Evolutionary conservation across 2,113 vertebrate genomes (phyloP), one percentile per base, ranked within the genome.

Genomic region (Bujurquina vittata): DNA sequence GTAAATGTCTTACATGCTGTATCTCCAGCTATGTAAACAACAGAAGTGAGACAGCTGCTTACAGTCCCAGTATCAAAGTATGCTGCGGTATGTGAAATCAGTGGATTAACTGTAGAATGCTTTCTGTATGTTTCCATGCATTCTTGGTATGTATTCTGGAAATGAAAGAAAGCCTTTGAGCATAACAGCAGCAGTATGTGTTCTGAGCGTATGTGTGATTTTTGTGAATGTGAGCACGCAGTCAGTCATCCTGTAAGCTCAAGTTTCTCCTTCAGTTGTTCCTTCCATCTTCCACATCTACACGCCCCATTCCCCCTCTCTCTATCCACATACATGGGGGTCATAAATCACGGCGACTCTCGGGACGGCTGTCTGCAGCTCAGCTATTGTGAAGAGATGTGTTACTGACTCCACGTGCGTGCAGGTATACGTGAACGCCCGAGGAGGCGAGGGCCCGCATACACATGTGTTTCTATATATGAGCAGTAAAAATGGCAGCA

Each of bases 321-420:
- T 69, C 26, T 17, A 5, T 10, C 74, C 62, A 35, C 22, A n/a
- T 23, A 76, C 79, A 8, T 15, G 43, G 31, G 65, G 81, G 75
- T 79, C 77, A 85, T 91, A 89, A 92, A 91, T 92, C 91, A 92
- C 67, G 8, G 5, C 20, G 29, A 29, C 77, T 87, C 79, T 59
- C 55, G 69, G 72, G 81, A 83, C 67, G 31, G 69, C 74, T 77
- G 72, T 79, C 84, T 76, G 29, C 81, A 77, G 65, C 84, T 88
- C 58, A 43, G 60, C 73, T 85, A 60, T 57, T 65, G 75, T 56
- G 58, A 63, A 60, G 55, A 59, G 65, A 79, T 82, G 67, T 49
- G 72, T 76, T 57, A 31, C 22, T 14, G 8, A 40, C n/a, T 65
- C 29, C 15, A 23, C 26, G 6, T 56, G 80, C 62, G 77, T 33